Evolutionary conservation across 2,797 vertebrate species (phyloP).

Genomic region (Phoeniculus purpureus): DNA sequence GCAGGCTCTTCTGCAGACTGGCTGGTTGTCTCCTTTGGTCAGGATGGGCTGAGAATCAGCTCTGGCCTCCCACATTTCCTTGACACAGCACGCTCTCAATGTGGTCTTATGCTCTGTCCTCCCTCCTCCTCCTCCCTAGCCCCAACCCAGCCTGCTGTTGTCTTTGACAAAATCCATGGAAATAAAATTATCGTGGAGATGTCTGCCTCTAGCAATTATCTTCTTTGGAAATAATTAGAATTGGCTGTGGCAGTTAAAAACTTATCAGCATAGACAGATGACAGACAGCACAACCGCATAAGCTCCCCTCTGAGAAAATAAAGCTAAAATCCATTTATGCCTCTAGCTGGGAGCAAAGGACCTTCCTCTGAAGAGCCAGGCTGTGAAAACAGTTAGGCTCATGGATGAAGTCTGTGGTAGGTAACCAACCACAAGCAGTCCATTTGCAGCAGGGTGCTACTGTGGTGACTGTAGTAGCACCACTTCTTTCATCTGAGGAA

Average conservation of each 20-base stretch:
- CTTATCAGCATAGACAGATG: constrained; percentile 38
- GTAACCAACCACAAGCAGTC: neutral
- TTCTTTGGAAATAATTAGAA: constrained; percentile 47
- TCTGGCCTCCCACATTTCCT: neutral
- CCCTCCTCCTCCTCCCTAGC: neutral
- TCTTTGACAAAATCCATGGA: constrained; percentile 17
- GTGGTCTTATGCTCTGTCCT: neutral
- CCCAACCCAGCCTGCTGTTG: neutral
- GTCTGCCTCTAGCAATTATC: constrained; percentile 45
- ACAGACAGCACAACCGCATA: constrained; percentile 54
- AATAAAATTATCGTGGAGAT: constrained; percentile 38
- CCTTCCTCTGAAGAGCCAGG: constrained; percentile 33
- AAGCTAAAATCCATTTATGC: constrained; percentile 54
- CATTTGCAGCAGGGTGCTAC: neutral
- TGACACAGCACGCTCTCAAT: neutral
- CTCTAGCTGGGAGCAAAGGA: constrained; percentile 25
- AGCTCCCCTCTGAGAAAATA: constrained; percentile 55
- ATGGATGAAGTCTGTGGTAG: neutral
- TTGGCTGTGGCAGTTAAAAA: constrained; percentile 47
- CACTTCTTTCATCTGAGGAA: neutral
- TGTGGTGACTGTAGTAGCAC: neutral
- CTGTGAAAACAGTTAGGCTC: neutral
- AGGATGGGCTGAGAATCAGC: neutral
- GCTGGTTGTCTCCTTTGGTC: neutral
- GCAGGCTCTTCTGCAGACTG: neutral